phyloP scores from a whole-genome alignment of 2,888 invertebrate species.

The Ecliptopera silaceata region DNA sequence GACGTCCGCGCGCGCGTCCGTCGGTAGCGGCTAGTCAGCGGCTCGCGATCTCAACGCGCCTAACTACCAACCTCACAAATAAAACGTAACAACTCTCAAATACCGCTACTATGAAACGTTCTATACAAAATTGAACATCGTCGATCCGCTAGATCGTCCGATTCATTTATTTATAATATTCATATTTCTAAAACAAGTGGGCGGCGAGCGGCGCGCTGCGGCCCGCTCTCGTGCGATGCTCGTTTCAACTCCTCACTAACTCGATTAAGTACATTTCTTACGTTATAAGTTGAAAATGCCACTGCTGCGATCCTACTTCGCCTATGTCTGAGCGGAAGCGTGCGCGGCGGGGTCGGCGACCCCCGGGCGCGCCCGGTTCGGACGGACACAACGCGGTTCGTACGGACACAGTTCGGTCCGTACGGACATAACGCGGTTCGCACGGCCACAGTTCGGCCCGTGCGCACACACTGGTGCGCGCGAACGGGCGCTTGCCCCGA shows the following conservation, averaged over 20 bases:
- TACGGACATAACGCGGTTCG: constrained; percentile 5
- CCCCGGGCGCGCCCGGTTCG: constrained; percentile 38
- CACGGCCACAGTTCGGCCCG: neutral
- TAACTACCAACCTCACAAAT: constrained; percentile 66
- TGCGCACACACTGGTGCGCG: neutral
- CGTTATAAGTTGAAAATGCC: constrained; percentile 79
- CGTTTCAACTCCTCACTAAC: constrained; percentile 65
- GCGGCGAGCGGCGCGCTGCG: constrained; percentile 71
- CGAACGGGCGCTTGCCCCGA: neutral
- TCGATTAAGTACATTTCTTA: constrained; percentile 79
- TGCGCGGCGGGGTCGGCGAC: constrained; percentile 23
- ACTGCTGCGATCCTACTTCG: constrained; percentile 79
- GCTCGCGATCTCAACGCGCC: constrained; percentile 26
- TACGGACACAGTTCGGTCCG: constrained; percentile 18
- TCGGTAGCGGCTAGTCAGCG: constrained; percentile 23
- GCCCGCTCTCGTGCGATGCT: constrained; percentile 58
- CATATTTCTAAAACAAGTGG: constrained; percentile 70
- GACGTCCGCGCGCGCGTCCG: constrained; percentile 21
- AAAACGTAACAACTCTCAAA: constrained; percentile 79
- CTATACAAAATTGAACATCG: constrained; percentile 83
- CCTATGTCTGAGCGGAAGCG: constrained; percentile 56
- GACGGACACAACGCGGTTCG: neutral
- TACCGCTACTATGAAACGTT: constrained; percentile 80
- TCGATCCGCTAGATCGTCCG: constrained; percentile 76
- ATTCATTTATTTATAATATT: constrained; percentile 57